Conservation (phyloP, 2,797 vertebrate genomes). For the Peromyscus melanophrys region DNA sequence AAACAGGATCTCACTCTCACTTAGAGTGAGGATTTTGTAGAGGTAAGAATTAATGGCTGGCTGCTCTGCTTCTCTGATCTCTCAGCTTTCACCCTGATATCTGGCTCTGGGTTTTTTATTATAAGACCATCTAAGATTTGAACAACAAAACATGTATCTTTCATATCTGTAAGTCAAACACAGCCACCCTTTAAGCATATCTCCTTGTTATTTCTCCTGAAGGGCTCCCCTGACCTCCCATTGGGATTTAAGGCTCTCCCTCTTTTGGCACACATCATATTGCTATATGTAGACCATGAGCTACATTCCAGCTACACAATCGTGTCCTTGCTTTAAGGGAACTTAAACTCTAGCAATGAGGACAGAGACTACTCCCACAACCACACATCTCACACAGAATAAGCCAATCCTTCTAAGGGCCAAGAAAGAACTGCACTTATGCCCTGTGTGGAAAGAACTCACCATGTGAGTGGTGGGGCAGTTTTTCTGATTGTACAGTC, state of each 20-base stretch:
- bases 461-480: not conserved
- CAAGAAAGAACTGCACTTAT: slow-evolving; percentile 1
- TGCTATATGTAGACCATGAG: not conserved
- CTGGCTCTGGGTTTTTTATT: too few relatives aligned
- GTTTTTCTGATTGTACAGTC: not conserved
- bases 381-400: not conserved
- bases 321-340: not conserved
- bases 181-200: not conserved
- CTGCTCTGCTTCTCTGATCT: too few relatives aligned
- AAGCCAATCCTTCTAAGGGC: not conserved
- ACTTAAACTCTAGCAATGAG: slow-evolving; percentile 26
- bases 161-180: slow-evolving; percentile 4
- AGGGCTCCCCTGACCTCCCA: not conserved
- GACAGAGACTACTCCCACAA: not conserved
- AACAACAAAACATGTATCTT: not conserved
- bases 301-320: not conserved
- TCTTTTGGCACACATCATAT: not conserved
- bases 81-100: too few relatives aligned
- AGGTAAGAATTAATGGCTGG: too few relatives aligned
- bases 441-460: not conserved
- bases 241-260: not conserved
- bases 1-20: too few relatives aligned
- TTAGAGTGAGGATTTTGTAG: too few relatives aligned
- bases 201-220: not conserved
- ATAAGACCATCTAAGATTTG: too few relatives aligned